Evolutionary conservation across 2,113 vertebrate genomes (phyloP), one percentile per base, ranked within the genome.

Genomic region (Plectropomus leopardus): DNA sequence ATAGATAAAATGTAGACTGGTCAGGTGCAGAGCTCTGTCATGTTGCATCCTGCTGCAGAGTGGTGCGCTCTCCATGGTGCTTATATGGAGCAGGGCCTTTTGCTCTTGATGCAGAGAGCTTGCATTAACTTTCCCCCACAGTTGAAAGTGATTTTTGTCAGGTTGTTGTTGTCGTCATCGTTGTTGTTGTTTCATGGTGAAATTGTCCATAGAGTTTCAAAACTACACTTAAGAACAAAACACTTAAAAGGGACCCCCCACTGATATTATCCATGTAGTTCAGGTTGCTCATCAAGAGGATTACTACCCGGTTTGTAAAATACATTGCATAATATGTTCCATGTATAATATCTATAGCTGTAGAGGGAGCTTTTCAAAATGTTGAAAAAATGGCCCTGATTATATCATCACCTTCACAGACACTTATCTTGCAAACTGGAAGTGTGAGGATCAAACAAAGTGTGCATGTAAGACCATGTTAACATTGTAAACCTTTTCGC

Each of bases 21-120:
- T 15, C 13, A 28, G 23, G 19, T 57, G 17, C 13, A 17, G 1
- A 17, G 11, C 34, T 60, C 34, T 47, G 34, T 4, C 24, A 13
- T 1, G 24, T 19, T 26, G 48, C 40, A 9, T 13, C 36, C 57
- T 70, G 73, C 21, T 51, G 78, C 60, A 40, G 10, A 50, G 44
- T n/a, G 34, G 47, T 69, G 68, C 16, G 40, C 82, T 84, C 66
- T 70, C 65, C 53, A 8, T 66, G 69, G 26, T 80, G 78, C 72
- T 82, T 51, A 65, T 15, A 21, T 32, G 23, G 21, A 50, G 36
- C 26, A 32, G 21, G 13, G 48, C 32, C 21, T 58, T 53, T 23
- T 53, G 44, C 57, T 32, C 26, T 11, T 6, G 26, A 28, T 36
- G 13, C 36, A 70, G 6, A 53, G 48, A 14, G 15, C 7, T n/a